Base-by-base conservation (phyloP, 2,797 vertebrate species). In the Phrynocephalus guinanensis region DNA sequence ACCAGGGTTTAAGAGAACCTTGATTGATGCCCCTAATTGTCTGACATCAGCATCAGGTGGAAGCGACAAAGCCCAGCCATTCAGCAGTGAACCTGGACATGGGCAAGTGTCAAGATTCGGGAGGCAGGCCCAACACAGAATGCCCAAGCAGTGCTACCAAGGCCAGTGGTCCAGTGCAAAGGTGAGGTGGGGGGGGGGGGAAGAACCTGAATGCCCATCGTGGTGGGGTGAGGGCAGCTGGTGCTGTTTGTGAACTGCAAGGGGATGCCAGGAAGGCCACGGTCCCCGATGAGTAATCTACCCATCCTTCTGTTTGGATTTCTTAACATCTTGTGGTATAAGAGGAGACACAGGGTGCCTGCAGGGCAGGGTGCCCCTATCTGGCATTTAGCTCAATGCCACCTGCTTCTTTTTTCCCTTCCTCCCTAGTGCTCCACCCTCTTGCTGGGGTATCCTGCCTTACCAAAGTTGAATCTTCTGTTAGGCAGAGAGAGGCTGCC, bases 11-110 rank as follows among this genome's bases (percentile, higher is more conserved):
- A 76, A 60, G 30, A 22, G 15, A 52, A 20, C 33, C n/a, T 52
- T 78, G 22, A 50, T 73, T 44, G 33, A 15, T 56, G 16, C 60
- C 63, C 30, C 82, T 79, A 22, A 72, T 68, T 81, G 7, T 84
- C 70, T 88, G 82, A 52, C 60, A 28, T 75, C 10, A 72, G 38
- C 48, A 52, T 81, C 77, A 80, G 87, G 56, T 56, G 83, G 60
- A n/a, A 8, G 20, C 26, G 3, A 30, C 68, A 13, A 76, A 44
- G 22, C 60, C 26, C 11, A 9, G 11, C 20, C 30, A 56, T 6
- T 26, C 24, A 10, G 20, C 60, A 1, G 18, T 68, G 82, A 80
- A 56, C 56, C 26, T 1, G 63, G 56, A 15, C 67, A 68, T 3
- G 2, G 56, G 70, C n/a, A n/a, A 56, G 15, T 5, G 10, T 11